phyloP scores from a whole-genome alignment of 2,113 vertebrate species.

The Cryptomyrus ogoouensis region DNA sequence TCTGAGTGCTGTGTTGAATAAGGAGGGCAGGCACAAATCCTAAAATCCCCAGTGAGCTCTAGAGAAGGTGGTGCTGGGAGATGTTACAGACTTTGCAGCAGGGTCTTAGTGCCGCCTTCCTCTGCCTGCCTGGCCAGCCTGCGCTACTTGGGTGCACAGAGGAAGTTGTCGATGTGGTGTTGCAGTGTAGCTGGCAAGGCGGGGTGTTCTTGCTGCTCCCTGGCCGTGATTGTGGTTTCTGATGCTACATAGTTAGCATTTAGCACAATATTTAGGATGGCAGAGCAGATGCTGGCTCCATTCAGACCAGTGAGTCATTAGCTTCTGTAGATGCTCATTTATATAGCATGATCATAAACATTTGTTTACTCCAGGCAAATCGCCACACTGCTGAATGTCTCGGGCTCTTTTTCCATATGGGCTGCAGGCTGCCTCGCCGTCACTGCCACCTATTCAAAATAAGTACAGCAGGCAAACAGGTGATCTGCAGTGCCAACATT shows the following conservation, averaged over 20 bases:
- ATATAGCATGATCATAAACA: not conserved
- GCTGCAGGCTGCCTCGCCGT: not conserved
- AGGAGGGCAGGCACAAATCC: not conserved
- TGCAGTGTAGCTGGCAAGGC: not conserved
- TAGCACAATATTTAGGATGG: not conserved
- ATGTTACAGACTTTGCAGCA: not conserved
- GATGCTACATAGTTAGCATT: not conserved
- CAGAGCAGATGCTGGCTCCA: not conserved
- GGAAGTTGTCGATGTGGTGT: not conserved
- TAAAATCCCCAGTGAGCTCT: not conserved
- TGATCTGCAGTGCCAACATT: not conserved
- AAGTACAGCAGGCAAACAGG: not conserved
- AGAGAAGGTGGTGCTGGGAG: not conserved
- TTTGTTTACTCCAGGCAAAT: not conserved
- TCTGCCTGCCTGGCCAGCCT: not conserved
- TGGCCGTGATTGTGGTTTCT: not conserved
- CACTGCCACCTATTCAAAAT: not conserved
- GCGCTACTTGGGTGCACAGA: not conserved
- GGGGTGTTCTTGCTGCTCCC: not conserved
- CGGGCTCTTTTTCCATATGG: not conserved
- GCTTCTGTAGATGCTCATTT: not conserved
- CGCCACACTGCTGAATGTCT: not conserved
- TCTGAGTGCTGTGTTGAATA: not conserved
- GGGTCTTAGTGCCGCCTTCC: not conserved
- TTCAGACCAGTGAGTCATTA: not conserved